These are phyloP conservation scores for Trachelus iudaicus DNA, from an alignment of 2,888 invertebrate genomes.

Conservation along the genomic window DNA sequence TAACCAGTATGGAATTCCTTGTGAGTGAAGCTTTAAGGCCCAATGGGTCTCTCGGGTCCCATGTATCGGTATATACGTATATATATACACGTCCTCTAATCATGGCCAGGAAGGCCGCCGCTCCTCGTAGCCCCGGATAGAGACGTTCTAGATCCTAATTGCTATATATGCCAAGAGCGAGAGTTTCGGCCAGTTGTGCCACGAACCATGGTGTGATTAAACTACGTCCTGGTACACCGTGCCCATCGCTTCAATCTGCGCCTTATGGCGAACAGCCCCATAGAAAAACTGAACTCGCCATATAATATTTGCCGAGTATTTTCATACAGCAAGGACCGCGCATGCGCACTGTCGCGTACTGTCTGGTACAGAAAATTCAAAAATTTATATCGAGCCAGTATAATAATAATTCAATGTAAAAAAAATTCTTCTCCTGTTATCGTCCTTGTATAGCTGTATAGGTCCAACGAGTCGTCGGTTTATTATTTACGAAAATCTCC, in stretches of 20 bases:
- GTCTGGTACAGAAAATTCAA: neutral
- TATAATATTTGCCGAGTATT: neutral
- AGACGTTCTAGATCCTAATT: slow-evolving; percentile 58
- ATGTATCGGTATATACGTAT: slow-evolving; percentile 26
- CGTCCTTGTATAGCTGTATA: neutral
- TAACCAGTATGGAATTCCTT: slow-evolving; percentile 10
- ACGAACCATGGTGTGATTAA: slow-evolving; percentile 44
- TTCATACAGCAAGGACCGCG: neutral
- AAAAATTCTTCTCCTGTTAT: neutral
- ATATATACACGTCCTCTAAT: slow-evolving; percentile 52
- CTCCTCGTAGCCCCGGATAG: slow-evolving; percentile 41
- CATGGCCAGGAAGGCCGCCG: slow-evolving; percentile 54
- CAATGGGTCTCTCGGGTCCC: slow-evolving; percentile 23
- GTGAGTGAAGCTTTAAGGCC: slow-evolving; percentile 37
- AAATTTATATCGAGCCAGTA: neutral
- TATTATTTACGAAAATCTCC: neutral
- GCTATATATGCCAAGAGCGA: slow-evolving; percentile 44
- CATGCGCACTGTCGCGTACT: neutral
- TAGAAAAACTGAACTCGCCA: neutral
- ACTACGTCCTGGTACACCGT: slow-evolving; percentile 16
- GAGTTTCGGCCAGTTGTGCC: slow-evolving; percentile 42
- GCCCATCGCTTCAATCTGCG: neutral
- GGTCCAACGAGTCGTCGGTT: neutral
- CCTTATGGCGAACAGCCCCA: slow-evolving; percentile 18
- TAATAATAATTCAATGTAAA: neutral